These are phyloP conservation scores for Piscicola geometra DNA, from an alignment of 2,888 invertebrate species.

Conservation along the genomic window DNA sequence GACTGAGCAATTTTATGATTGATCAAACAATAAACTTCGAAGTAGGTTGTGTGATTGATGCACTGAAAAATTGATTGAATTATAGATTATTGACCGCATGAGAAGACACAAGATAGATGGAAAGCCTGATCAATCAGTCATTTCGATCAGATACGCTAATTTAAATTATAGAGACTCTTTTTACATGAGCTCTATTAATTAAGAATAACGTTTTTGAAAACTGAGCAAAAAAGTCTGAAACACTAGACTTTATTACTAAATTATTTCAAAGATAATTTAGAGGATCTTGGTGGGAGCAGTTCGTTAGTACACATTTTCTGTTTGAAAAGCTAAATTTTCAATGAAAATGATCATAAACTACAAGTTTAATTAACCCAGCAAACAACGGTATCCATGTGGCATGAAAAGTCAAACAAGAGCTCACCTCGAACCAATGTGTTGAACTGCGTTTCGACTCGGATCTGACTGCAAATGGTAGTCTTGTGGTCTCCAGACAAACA, in stretches of 20 bases:
- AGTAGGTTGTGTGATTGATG: conserved; percentile 1
- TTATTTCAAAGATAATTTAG: too few relatives aligned
- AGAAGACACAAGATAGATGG: background rate
- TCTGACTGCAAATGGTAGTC: conserved; percentile 34
- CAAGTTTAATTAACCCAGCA: background rate
- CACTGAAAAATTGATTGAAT: background rate
- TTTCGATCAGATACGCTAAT: background rate
- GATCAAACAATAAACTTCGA: conserved; percentile 8
- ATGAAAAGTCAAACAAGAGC: background rate
- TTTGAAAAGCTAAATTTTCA: too few relatives aligned
- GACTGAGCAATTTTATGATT: conserved; percentile 9
- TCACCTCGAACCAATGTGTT: conserved; percentile 40
- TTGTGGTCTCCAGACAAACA: conserved; percentile 33
- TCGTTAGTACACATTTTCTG: too few relatives aligned
- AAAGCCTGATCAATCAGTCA: background rate
- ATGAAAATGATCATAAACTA: too few relatives aligned
- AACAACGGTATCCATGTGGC: background rate
- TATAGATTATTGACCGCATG: background rate
- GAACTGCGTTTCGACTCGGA: conserved; percentile 35
- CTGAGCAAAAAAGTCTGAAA: too few relatives aligned
- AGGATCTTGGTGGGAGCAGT: too few relatives aligned
- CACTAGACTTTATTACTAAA: too few relatives aligned
- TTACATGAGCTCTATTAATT: too few relatives aligned
- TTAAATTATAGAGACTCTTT: background rate
- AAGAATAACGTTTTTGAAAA: too few relatives aligned